Evolutionary conservation across 2,113 vertebrate genomes (phyloP).

Genomic region (Atlantisia rogersi): DNA sequence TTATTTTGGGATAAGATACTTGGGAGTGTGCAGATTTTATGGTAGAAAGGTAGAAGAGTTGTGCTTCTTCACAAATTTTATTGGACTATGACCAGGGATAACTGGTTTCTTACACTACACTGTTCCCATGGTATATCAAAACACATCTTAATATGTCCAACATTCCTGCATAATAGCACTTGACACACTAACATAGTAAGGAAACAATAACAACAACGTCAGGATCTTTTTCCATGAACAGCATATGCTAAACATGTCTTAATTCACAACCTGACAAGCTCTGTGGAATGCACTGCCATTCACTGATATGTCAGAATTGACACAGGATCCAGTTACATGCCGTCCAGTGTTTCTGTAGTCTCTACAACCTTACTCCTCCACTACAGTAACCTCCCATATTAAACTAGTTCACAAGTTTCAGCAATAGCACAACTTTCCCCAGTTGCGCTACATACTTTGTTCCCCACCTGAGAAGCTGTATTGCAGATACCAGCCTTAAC

Average conservation of each 20-base stretch:
- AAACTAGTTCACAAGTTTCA: not conserved
- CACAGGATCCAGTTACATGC: accelerated
- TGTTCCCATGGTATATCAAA: not conserved
- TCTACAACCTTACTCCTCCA: not conserved
- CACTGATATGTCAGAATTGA: not conserved
- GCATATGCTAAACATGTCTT: not conserved
- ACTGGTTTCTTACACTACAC: not conserved
- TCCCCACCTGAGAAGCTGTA: not conserved
- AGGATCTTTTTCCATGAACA: not conserved
- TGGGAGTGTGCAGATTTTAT: not conserved
- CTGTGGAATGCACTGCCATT: not conserved
- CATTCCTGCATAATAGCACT: not conserved
- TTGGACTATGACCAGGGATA: not conserved
- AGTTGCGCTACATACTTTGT: not conserved
- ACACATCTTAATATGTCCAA: not conserved
- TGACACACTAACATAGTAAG: not conserved
- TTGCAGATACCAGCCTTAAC: not conserved
- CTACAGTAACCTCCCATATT: not conserved
- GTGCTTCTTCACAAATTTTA: not conserved
- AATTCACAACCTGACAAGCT: not conserved
- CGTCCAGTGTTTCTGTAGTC: not conserved
- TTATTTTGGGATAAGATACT: not conserved
- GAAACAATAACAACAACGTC: not conserved
- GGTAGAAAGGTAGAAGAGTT: not conserved
- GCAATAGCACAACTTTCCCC: not conserved